Base-by-base conservation (phyloP, 2,888 invertebrate species). In the Carabus problematicus region DNA sequence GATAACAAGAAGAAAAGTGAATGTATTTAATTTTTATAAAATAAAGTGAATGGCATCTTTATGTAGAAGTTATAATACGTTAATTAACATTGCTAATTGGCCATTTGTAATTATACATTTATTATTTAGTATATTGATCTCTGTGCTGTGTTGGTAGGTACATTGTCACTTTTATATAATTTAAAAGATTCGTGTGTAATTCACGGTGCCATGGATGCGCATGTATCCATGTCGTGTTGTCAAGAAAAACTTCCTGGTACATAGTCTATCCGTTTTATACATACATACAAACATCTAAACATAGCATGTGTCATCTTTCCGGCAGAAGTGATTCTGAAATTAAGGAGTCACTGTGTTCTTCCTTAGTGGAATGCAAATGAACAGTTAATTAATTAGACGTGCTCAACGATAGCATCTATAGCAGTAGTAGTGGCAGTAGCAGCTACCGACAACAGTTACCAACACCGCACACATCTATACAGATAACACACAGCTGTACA, bases 321-420 rank as follows among this genome's bases (percentile, higher is more conserved):
- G 66, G 56, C 58, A 39, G 47, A 55, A n/a, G 49, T 39, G 16
- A 29, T 56, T 58, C 45, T 19, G 18, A 58, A 66, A 66, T 66
- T 66, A 58, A 59, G 49, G 66, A 66, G 66, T 66, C 66, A 66
- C 66, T 66, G 66, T 66, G 58, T 66, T 29, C 29, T 29, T 29
- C 29, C 49, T 39, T 58, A 59, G 59, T 49, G 66, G 66, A 66
- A 66, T 66, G 66, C 41, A 66, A 66, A 66, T 66, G 39, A 66
- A 66, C 66, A 66, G 66, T 66, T 47, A 66, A 66, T 66, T 66
- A 64, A 58, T 64, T 64, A 64, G n/a, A 47, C 47, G 12, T 29
- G 29, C 29, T 3, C 29, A 29, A 52, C 52, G 19, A 52, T 52
- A 52, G 19, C 29, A 52, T 52, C 52, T 52, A 52, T 52, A 52